Evolutionary conservation across 1,140 invertebrate species (phyloP).

Genomic region (Procambarus clarkii): DNA sequence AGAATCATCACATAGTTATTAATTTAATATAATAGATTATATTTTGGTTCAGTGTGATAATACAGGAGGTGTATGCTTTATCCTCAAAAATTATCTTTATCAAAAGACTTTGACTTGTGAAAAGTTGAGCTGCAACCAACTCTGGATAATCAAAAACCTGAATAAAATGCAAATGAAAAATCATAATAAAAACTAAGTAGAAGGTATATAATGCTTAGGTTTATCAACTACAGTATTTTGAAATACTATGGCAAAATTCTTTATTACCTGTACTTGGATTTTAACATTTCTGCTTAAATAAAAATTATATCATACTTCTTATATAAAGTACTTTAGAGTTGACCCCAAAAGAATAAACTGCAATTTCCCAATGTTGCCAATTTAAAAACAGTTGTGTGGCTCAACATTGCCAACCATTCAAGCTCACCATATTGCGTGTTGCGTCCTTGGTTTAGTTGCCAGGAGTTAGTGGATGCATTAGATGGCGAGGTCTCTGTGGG

Average conservation of each 20-base stretch:
- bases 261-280: neutral
- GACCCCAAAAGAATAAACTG: neutral
- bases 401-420: slow-evolving; percentile 34
- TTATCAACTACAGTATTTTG: too few relatives aligned
- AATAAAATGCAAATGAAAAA: neutral
- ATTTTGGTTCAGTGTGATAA: slow-evolving; percentile 4
- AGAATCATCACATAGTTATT: slow-evolving; percentile 20
- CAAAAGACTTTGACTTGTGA: neutral
- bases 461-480: slow-evolving; percentile 8
- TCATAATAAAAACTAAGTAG: neutral
- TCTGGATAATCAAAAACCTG: slow-evolving; percentile 31
- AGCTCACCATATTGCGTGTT: slow-evolving; percentile 66
- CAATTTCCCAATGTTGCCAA: too few relatives aligned
- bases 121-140: slow-evolving; percentile 7
- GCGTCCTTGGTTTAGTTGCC: slow-evolving; percentile 43
- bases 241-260: too few relatives aligned
- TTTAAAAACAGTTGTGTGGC: neutral
- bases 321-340: neutral
- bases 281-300: neutral
- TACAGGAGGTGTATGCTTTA: slow-evolving; percentile 11
- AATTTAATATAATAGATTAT: neutral
- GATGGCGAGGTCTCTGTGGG: slow-evolving; percentile 22
- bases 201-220: neutral
- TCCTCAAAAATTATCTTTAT: slow-evolving; percentile 2
- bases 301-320: neutral